Evolutionary conservation across 1,140 invertebrate species (phyloP).

Genomic region (Bombus breviceps): DNA sequence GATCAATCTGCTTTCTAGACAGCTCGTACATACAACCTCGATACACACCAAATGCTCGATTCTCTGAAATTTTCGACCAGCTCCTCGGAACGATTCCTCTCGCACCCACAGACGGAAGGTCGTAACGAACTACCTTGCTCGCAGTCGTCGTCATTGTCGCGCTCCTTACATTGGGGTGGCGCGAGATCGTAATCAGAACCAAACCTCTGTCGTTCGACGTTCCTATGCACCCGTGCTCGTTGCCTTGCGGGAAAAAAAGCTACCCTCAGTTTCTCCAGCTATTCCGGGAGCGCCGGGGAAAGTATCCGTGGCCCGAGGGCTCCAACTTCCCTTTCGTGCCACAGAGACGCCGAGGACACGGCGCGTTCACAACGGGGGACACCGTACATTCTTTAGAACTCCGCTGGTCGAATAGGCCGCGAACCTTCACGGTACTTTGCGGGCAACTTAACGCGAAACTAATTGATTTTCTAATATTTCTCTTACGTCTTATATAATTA

Average conservation of each 20-base stretch:
- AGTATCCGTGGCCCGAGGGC: conserved; percentile 48
- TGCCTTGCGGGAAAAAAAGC: conserved; percentile 20
- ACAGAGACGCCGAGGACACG: conserved; percentile 22
- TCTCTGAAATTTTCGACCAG: not conserved
- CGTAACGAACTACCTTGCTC: conserved; percentile 64
- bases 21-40: accelerated
- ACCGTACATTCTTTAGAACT: not conserved
- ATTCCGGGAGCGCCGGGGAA: conserved; percentile 40
- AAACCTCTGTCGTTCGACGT: conserved; percentile 56
- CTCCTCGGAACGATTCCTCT: not conserved
- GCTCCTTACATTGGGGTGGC: conserved; percentile 43
- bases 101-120: conserved; percentile 18
- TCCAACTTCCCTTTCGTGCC: conserved; percentile 8
- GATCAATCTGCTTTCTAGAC: too few relatives aligned
- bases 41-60: not conserved
- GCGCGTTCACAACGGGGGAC: conserved; percentile 14
- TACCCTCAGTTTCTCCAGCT: conserved; percentile 27
- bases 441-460: not conserved
- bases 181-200: conserved; percentile 72
- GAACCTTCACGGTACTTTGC: not conserved
- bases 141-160: conserved; percentile 49
- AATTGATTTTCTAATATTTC: not conserved
- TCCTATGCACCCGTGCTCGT: conserved; percentile 43
- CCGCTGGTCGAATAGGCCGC: not conserved
- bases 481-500: not conserved